Base-by-base conservation (phyloP, 1,140 invertebrate species). In the Rhyacophila brunnea region DNA sequence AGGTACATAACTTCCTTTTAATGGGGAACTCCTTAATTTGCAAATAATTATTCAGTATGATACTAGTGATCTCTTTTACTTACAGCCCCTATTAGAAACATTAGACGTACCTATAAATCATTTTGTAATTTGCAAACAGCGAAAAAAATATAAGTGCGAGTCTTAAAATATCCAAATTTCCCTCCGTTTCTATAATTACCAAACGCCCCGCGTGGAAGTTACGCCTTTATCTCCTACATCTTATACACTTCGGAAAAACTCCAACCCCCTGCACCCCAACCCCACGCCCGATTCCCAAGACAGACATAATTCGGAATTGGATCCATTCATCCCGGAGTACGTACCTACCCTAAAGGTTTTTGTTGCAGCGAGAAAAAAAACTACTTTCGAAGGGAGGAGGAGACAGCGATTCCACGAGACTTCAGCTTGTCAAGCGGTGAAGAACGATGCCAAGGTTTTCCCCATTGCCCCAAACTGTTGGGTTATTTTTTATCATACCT, bases 301-400 rank as follows among this genome's bases (percentile, higher is more conserved):
- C 74, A 75, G 72, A 77, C 73, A 78, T 80, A 78, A 78, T 77
- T 80, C 78, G 74, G 75, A 80, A 80, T 80, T 80, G 77, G 77
- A 80, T 80, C 72, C 75, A 78, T 80, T 74, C 77, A 78, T 78
- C 75, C 73, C 58, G 34, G 46, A n/a, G 23, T 28, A 28, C 23
- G 23, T 35, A 35, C 32, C 53, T 49, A 32, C 50, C 43, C 55
- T 40, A 15, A 56, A 60, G 58, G 62, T 58, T 64, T 64, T 64
- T 64, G 62, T 64, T 64, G 57, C 53, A 45, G 60, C 32, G 45
- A 55, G 23, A 49, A 52, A 64, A 64, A 64, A 64, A 62, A 50
- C 49, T 38, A 44, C 36, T 14, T 32, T 32, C 36, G 10, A 47
- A 32, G 49, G 48, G 50, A n/a, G n/a, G 23, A 46, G 45, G 56